Evolutionary conservation across 2,888 invertebrate species (phyloP).

Genomic region (Dromius quadrimaculatus): DNA sequence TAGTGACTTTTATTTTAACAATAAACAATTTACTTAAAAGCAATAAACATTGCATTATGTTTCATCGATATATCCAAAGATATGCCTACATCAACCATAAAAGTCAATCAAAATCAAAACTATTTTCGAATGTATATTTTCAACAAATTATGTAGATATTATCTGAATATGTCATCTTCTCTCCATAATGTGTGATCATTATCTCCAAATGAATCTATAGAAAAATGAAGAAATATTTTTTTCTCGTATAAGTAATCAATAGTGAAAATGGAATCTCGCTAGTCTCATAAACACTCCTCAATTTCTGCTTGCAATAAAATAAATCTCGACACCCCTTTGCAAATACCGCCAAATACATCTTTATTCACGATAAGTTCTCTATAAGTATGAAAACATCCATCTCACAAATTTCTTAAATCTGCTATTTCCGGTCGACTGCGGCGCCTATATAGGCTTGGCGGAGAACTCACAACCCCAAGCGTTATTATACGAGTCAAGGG

Average conservation of each 20-base stretch:
- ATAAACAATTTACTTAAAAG: no score
- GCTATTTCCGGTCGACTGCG: conserved; percentile 40
- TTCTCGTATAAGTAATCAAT: conserved; percentile 10
- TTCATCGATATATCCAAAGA: no score
- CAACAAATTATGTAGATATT: no score
- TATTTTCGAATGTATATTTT: no score
- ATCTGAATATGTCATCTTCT: no score
- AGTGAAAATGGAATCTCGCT: conserved; percentile 1
- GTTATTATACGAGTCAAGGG: conserved; percentile 45
- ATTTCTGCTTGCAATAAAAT: conserved; percentile 12
- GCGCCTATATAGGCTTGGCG: conserved; percentile 27
- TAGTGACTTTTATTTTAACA: no score
- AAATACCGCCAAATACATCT: conserved; percentile 20
- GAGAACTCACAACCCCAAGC: conserved; percentile 13
- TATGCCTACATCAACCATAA: no score
- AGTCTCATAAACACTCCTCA: conserved; percentile 28
- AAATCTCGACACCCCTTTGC: conserved; percentile 11
- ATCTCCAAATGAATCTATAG: no score
- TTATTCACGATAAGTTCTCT: conserved; percentile 27
- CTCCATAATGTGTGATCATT: no score
- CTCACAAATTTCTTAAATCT: conserved; percentile 43
- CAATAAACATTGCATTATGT: no score
- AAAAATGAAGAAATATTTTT: no score
- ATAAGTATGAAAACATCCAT: conserved; percentile 35
- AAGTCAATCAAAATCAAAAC: no score